A percentile compares a stretch with the other conserved stretches of the same genome.
phyloP scores from a whole-genome alignment of 2,113 vertebrate genomes.

The Barnardius zonarius region DNA sequence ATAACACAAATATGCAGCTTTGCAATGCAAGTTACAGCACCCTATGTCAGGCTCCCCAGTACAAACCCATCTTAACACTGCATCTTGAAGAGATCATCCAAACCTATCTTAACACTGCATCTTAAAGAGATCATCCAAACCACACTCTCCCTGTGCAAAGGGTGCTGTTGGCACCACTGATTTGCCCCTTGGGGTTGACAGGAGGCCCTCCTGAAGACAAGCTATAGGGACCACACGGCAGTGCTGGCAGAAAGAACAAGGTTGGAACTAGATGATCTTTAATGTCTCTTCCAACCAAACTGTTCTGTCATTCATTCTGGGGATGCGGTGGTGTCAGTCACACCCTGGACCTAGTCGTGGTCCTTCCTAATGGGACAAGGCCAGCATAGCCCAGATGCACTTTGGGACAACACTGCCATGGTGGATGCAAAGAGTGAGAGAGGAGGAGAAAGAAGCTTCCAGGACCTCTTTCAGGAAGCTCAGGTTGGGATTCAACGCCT shows the following conservation, averaged over 20 bases:
- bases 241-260: accelerated
- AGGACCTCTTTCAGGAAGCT: background rate
- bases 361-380: background rate
- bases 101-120: background rate
- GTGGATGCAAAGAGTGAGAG: background rate
- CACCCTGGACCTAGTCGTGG: background rate
- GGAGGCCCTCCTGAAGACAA: background rate
- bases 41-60: too few species aligned
- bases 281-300: background rate
- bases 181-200: background rate
- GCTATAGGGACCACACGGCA: background rate
- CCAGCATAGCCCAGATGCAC: background rate
- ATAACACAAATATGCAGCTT: accelerated
- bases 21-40: accelerated
- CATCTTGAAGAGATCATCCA: background rate
- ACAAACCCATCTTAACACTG: background rate
- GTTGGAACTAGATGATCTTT: background rate
- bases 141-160: background rate
- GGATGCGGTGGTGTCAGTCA: background rate
- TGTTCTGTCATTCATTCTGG: background rate
- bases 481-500: background rate
- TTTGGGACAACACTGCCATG: background rate
- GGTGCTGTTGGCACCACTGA: background rate
- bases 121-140: background rate
- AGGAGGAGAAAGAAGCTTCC: background rate